Evolutionary conservation across 2,888 invertebrate genomes (phyloP).

Genomic region (Eupithecia exiguata): DNA sequence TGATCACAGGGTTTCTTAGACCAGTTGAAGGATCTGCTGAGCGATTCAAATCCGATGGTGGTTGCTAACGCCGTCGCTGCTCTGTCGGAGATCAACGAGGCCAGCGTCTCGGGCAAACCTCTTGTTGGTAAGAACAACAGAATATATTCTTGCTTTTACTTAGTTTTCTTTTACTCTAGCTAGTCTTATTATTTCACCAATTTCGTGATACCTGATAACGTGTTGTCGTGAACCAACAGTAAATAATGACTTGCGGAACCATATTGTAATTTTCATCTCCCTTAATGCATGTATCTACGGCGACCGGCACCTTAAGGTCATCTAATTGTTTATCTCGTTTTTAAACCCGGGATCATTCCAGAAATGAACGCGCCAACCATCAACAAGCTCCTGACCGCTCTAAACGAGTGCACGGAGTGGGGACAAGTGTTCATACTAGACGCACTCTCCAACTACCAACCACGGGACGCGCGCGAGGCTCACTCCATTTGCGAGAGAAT

Average conservation of each 20-base stretch:
- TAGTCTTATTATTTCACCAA: too few relatives aligned
- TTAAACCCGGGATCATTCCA: slow-evolving; percentile 44
- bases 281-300: too few relatives aligned
- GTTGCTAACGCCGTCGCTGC: slow-evolving; percentile 99
- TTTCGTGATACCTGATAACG: too few relatives aligned
- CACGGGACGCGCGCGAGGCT: slow-evolving; percentile 98
- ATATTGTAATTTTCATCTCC: too few relatives aligned
- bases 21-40: slow-evolving; percentile 97
- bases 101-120: slow-evolving; percentile 96
- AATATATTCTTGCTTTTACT: not conserved
- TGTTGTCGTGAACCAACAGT: too few relatives aligned
- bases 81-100: slow-evolving; percentile 98
- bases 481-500: slow-evolving; percentile 99
- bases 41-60: slow-evolving; percentile 99
- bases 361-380: slow-evolving; percentile 99
- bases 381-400: slow-evolving; percentile 98
- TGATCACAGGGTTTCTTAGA: slow-evolving; percentile 95
- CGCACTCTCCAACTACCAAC: slow-evolving; percentile 97
- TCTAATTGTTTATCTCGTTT: not conserved
- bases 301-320: too few relatives aligned
- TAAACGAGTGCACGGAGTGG: slow-evolving; percentile 99
- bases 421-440: slow-evolving; percentile 99
- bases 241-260: too few relatives aligned
- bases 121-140: slow-evolving; percentile 89
- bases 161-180: too few relatives aligned